Evolutionary conservation across 2,113 vertebrate genomes (phyloP).

Genomic region (Meleagris gallopavo): DNA sequence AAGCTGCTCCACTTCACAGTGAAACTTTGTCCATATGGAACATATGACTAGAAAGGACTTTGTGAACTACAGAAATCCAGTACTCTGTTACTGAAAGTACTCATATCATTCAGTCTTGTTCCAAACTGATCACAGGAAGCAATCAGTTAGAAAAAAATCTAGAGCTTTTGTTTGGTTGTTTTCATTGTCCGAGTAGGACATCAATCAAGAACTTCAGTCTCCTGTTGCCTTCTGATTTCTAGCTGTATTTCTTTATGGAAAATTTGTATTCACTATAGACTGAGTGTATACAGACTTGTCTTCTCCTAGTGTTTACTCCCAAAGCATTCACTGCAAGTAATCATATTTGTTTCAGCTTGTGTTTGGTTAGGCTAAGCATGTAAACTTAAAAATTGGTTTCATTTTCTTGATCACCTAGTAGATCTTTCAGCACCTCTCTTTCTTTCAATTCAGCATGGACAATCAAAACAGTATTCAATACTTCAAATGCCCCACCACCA

Average conservation of each 20-base stretch:
- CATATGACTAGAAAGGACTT: conserved; percentile 56
- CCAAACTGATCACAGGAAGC: neutral
- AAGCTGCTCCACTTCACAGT: conserved; percentile 54
- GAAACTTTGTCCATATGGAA: conserved; percentile 64
- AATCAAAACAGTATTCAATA: neutral
- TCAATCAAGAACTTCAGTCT: neutral
- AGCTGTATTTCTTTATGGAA: neutral
- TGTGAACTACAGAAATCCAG: conserved; percentile 45
- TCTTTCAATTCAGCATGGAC: neutral
- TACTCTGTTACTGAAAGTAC: neutral
- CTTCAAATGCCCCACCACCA: neutral
- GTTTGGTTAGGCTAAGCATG: neutral
- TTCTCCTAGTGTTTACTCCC: neutral
- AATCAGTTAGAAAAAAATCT: neutral
- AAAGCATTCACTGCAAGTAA: neutral
- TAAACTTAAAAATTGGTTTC: neutral
- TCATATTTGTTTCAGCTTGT: neutral
- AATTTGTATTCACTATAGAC: neutral
- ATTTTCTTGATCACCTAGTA: neutral
- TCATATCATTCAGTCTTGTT: neutral
- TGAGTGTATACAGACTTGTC: neutral
- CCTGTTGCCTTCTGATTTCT: neutral
- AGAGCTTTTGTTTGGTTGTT: neutral
- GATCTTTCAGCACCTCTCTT: neutral
- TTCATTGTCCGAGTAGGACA: neutral